Evolutionary conservation across 2,113 vertebrate species (phyloP), one percentile per base, ranked within the genome.

Genomic region (Eclectus roratus): DNA sequence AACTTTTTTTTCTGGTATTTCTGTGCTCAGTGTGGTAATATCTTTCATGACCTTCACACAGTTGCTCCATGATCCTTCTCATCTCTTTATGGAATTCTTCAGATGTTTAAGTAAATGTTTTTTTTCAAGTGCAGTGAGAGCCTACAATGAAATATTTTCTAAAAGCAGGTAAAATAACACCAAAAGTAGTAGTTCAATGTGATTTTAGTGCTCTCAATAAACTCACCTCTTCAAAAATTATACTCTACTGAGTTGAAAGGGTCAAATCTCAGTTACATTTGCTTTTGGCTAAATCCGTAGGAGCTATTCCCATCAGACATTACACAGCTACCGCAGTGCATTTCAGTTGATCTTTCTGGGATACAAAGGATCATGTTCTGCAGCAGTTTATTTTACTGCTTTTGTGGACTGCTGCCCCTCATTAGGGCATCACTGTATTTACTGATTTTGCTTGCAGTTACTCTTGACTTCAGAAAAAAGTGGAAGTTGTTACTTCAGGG

Each of bases 321-420:
- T 94, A 82, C 81, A 53, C 55, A 89, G 70, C 74, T 96, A 94
- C 80, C 2, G 0, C 87, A 89, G 29, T 49, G 28, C n/a, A 35
- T 64, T 94, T 91, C 74, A 61, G 63, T 46, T 85, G 72, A 89
- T 79, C 66, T 91, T 85, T 89, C 70, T 65, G 77, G 63, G 56
- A 76, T 79, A 61, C 35, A 64, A 72, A 82, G 91, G 69, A 87
- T 96, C 69, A 33, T 73, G 55, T 94, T 95, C 76, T 89, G 15
- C 31, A 89, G 61, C 31, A 56, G 89, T 91, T 96, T 87, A 69
- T 94, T 94, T 92, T 91, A 80, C 82, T 88, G 58, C 53, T 89
- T 85, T 88, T 85, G 71, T 93, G 85, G 94, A 95, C 84, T 93
- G 58, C 81, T 91, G 81, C 44, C 91, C 53, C 66, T 88, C 5